Evolutionary conservation across 2,888 invertebrate genomes (phyloP), one percentile per base, ranked within the genome.

Genomic region (Morpho deidamia): DNA sequence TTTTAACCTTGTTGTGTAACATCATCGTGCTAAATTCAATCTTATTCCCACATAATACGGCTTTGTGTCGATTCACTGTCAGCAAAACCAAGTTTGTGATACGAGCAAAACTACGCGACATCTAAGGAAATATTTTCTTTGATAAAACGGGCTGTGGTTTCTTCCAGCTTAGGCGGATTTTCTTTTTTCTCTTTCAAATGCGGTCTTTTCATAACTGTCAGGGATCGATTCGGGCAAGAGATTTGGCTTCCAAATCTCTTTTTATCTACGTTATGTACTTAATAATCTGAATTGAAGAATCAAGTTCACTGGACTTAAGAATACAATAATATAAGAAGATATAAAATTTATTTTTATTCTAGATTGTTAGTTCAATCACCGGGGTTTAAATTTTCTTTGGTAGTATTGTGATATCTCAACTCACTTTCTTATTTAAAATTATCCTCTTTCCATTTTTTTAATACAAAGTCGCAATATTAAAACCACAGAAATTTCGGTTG

Each of bases 171-270:
- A 66, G 70, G 82, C 69, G 78, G 80, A 76, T 82, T 81, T 78
- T 66, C 70, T 74, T 76, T 76, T 72, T 64, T 71, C 68, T 69
- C 68, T 69, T 65, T 66, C 69, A 72, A 74, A 78, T 73, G 65
- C 78, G 65, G 68, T 72, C 83, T 83, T 86, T 87, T 84, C 83
- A 86, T 87, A 86, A 81, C 76, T 83, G 86, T 83, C 83, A 68
- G 69, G 73, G 74, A 75, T 78, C 77, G 75, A 80, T 80, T 69
- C 74, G 74, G 72, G 71, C 72, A 70, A 71, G 67, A 74, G 80
- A 80, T 81, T 82, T 75, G 67, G 67, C 69, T 71, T 68, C 68
- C 66, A 77, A 83, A 81, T 78, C 83, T 76, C 64, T 62, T 68
- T 72, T 74, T 56, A 79, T 76, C 73, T 69, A 60, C 66, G 68